A percentile compares a stretch with the other conserved stretches of the same genome.
Evolutionary conservation across 2,888 invertebrate genomes (phyloP).

Genomic region (Reticulitermes lucifugus): DNA sequence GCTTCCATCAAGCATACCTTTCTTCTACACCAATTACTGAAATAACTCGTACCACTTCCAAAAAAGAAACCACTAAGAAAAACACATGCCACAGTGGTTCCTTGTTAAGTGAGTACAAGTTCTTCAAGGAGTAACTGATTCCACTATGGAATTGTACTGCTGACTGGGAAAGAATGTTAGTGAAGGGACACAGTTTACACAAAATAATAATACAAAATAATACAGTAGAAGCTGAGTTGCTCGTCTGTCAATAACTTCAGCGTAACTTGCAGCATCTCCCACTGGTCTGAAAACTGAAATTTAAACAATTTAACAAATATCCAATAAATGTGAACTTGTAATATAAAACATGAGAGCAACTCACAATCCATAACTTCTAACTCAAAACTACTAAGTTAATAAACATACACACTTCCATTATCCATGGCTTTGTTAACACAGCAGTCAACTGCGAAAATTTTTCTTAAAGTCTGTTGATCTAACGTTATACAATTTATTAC

Average conservation of each 20-base stretch:
- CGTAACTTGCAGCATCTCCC: slow-evolving; percentile 23
- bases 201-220: slow-evolving; percentile 23
- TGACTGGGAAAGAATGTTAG: slow-evolving; percentile 28
- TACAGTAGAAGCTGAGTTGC: background rate
- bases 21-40: background rate
- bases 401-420: no score
- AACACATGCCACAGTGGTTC: background rate
- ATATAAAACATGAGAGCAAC: no score
- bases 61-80: background rate
- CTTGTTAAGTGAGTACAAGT: background rate
- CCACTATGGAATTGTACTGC: background rate
- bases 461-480: no score
- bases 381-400: no score
- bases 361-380: no score
- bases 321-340: background rate
- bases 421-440: no score
- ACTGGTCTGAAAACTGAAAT: slow-evolving; percentile 35
- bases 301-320: slow-evolving; percentile 21
- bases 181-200: slow-evolving; percentile 18
- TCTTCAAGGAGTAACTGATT: background rate
- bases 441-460: no score
- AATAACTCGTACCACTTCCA: background rate
- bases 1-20: background rate
- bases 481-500: no score
- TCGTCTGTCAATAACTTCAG: slow-evolving; percentile 31